Evolutionary conservation across 2,113 vertebrate species (phyloP), one percentile per base, ranked within the genome.

Genomic region (Pardalotus punctatus): DNA sequence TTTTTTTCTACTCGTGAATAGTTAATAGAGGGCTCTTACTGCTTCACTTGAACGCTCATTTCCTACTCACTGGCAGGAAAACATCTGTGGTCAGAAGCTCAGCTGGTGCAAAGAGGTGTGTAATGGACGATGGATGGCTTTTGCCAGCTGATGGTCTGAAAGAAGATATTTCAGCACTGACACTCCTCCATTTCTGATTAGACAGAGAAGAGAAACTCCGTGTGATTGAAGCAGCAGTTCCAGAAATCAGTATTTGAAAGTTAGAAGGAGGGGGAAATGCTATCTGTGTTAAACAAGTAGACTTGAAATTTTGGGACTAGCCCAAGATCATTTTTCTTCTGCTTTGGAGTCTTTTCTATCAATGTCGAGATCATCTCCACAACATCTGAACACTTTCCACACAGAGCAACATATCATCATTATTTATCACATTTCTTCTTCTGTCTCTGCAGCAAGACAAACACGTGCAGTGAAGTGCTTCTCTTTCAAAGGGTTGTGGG

Each of bases 1-100:
- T 42, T 28, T 77, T 67, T 17, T 36, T 14, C 62, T 58, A 14
- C 11, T 51, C 38, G 40, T 71, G 28, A 90, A 81, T 43, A 79
- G 35, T 90, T 84, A 62, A 83, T 19, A 66, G 58, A 77, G 36
- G 22, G 25, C n/a, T 88, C 33, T 69, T 61, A 9, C 2, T 48
- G 42, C 51, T 90, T 69, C 74, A 35, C 19, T 16, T 42, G 48
- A 40, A 65, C 38, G 15, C 27, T 92, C 10, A 0, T 92, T 90
- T 90, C 28, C 86, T 70, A 6, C 58, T 54, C 58, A 6, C 13
- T 33, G 42, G 29, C 33, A 62, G 35, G 35, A 58, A 74, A 83
- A 54, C 35, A 64, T 70, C 71, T 74, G 60, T 74, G 82, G 82
- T 51, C 80, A 78, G 93, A 74, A 78, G 36, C 77, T 91, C 80